Conservation (phyloP, 2,888 invertebrate species). For the Mythimna pallens region DNA sequence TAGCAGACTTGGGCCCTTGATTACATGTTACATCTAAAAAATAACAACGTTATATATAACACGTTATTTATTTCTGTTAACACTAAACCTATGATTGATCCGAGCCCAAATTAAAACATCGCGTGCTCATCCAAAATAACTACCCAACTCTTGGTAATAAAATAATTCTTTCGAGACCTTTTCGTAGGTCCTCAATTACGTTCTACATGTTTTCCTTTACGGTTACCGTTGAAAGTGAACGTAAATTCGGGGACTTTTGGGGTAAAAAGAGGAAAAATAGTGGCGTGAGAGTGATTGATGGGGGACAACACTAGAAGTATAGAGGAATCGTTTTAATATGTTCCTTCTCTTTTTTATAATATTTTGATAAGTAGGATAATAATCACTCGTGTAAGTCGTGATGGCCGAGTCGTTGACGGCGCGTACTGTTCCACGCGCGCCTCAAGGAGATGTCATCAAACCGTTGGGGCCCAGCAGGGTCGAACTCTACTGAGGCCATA, state of each 20-base stretch:
- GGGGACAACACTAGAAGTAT: not conserved
- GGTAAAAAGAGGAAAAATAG: slow-evolving; percentile 24
- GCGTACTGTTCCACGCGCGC: no score
- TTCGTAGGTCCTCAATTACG: slow-evolving; percentile 28
- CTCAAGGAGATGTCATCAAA: no score
- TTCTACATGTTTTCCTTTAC: slow-evolving; percentile 27
- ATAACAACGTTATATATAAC: not conserved
- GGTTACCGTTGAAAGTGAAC: slow-evolving; percentile 13
- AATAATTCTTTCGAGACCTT: slow-evolving; percentile 52
- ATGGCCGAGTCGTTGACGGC: no score
- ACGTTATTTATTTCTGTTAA: slow-evolving; percentile 9
- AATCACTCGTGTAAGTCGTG: no score
- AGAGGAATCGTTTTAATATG: slow-evolving; percentile 4
- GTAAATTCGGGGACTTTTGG: slow-evolving; percentile 24
- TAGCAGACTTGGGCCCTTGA: no score
- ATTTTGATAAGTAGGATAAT: slow-evolving; percentile 1
- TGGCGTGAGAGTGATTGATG: slow-evolving; percentile 34
- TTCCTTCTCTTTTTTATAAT: not conserved
- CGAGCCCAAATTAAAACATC: slow-evolving; percentile 51
- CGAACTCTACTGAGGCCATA: no score
- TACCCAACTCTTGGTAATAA: slow-evolving; percentile 30
- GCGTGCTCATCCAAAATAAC: slow-evolving; percentile 59
- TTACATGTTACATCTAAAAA: not conserved
- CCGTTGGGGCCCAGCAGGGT: no score
- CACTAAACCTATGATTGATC: slow-evolving; percentile 42